A percentile compares a stretch with the other conserved stretches of the same genome.
phyloP scores from a whole-genome alignment of 1,140 invertebrate species.

The Archegozetes longisetosus region DNA sequence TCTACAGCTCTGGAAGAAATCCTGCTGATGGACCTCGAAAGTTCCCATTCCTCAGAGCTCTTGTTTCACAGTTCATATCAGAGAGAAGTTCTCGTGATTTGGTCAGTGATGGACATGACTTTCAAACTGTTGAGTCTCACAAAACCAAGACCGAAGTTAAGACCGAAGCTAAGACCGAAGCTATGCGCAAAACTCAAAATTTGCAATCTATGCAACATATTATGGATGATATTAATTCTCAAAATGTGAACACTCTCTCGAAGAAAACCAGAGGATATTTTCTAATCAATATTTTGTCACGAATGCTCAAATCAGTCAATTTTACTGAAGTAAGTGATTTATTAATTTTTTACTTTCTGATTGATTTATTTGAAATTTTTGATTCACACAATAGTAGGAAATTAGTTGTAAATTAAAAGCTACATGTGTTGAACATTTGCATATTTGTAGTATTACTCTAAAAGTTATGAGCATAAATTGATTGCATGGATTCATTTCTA shows the following conservation, averaged over 20 bases:
- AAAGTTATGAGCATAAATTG: too few relatives aligned
- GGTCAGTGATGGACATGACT: not conserved
- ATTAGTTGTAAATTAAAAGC: too few relatives aligned
- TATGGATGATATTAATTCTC: constrained; percentile 13
- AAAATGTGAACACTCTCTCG: constrained; percentile 9
- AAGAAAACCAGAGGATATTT: constrained; percentile 6
- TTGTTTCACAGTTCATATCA: not conserved
- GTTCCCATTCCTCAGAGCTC: constrained; percentile 2
- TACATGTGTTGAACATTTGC: too few relatives aligned
- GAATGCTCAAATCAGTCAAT: constrained; percentile 17
- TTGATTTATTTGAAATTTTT: too few relatives aligned
- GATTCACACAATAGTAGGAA: too few relatives aligned
- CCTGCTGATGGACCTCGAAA: not conserved
- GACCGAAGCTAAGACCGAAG: not conserved
- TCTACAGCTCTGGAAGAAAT: not conserved
- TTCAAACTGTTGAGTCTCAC: not conserved
- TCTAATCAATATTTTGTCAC: constrained; percentile 12
- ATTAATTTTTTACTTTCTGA: too few relatives aligned
- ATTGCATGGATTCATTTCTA: too few relatives aligned
- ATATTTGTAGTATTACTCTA: too few relatives aligned
- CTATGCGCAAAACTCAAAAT: not conserved
- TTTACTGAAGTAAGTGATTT: constrained; percentile 10
- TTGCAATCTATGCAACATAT: constrained; percentile 5
- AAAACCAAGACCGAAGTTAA: not conserved
- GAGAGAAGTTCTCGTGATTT: constrained; percentile 4